Evolutionary conservation across 2,113 vertebrate species (phyloP).

Genomic region (Leptosomus discolor): DNA sequence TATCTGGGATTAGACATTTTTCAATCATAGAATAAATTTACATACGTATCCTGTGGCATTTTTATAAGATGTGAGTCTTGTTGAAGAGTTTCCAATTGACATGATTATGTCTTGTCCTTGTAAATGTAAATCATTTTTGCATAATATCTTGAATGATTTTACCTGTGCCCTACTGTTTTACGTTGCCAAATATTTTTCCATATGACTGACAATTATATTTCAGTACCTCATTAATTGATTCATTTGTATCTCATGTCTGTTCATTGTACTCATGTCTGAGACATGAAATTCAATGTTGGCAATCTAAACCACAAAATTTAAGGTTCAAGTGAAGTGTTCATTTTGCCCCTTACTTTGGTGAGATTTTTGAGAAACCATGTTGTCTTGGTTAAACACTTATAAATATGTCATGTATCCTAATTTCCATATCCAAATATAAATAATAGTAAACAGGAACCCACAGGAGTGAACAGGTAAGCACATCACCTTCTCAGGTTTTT

Average conservation of each 20-base stretch:
- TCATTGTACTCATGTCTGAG: neutral
- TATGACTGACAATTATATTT: neutral
- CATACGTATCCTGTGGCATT: neutral
- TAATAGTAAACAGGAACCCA: neutral
- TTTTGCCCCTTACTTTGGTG: neutral
- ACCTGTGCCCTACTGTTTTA: neutral
- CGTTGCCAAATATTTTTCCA: neutral
- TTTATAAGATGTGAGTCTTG: neutral
- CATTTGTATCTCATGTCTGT: neutral
- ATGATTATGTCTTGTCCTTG: neutral
- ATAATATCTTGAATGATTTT: neutral
- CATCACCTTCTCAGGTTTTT: neutral
- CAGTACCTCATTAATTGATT: fast-evolving
- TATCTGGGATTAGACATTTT: neutral
- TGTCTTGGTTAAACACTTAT: neutral
- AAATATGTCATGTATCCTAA: neutral
- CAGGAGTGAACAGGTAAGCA: neutral
- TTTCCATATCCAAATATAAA: neutral
- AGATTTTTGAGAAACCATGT: neutral
- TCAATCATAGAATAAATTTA: neutral
- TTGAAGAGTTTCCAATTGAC: neutral
- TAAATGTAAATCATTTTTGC: neutral
- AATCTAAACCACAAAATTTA: neutral
- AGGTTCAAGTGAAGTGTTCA: neutral
- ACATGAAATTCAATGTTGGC: neutral